Percentiles rank a stretch among this genome's conserved stretches.
Conservation (phyloP, 2,888 invertebrate genomes). For the Ptychoptera contaminata region DNA sequence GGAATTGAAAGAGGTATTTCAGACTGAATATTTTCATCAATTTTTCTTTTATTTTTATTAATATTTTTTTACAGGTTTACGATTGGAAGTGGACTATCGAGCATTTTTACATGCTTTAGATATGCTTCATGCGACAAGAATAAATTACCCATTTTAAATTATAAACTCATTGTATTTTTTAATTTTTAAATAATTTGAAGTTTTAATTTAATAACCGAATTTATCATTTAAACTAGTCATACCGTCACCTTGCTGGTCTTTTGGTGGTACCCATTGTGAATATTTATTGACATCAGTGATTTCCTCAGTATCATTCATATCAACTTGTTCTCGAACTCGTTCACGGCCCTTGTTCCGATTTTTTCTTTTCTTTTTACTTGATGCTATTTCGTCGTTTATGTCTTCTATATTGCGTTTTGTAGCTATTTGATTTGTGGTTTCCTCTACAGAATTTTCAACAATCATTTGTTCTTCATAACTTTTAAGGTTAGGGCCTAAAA, state of each 20-base stretch:
- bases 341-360: constrained; percentile 23
- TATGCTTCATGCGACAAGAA: constrained; percentile 42
- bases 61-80: constrained; percentile 5
- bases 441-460: not conserved
- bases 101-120: constrained; percentile 51
- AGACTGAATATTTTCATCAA: not conserved
- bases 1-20: constrained; percentile 40
- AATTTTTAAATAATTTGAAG: not conserved
- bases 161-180: not conserved
- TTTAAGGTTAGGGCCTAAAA: not conserved
- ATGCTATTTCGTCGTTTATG: not conserved
- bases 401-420: not conserved
- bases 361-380: constrained; percentile 16
- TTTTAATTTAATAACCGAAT: constrained; percentile 48
- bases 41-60: not conserved
- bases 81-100: constrained; percentile 49
- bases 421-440: not conserved
- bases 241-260: constrained; percentile 61
- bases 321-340: constrained; percentile 23
- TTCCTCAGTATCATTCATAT: constrained; percentile 25
- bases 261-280: constrained; percentile 64
- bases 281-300: constrained; percentile 43
- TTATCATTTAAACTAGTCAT: constrained; percentile 60
- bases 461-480: not conserved
- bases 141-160: constrained; percentile 11